Conservation (phyloP, 2,113 vertebrate species). For the Phrynosoma blainvillii region DNA sequence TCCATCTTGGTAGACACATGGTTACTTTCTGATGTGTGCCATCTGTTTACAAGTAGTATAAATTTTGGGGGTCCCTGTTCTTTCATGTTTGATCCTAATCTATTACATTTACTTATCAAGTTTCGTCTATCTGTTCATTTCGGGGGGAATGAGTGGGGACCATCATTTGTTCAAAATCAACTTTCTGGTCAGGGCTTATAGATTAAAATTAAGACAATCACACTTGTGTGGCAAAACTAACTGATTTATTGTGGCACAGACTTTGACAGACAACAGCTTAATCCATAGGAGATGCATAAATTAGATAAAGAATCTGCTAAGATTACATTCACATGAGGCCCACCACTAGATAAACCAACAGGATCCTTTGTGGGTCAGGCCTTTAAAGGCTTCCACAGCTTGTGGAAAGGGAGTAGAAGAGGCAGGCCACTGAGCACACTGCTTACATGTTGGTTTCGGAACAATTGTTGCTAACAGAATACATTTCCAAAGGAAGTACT, state of each 20-base stretch:
- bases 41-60: neutral
- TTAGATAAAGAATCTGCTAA: neutral
- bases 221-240: neutral
- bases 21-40: neutral
- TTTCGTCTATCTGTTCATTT: neutral
- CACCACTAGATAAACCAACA: neutral
- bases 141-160: too few relatives aligned
- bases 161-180: neutral
- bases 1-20: neutral
- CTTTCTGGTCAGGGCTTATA: neutral
- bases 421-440: neutral
- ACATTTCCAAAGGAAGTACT: neutral
- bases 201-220: neutral
- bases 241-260: constrained; percentile 9
- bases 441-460: neutral
- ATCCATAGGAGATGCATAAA: neutral
- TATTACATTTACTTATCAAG: neutral
- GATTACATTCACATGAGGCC: neutral
- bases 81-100: neutral
- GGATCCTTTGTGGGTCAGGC: neutral
- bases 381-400: neutral
- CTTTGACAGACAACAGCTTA: neutral
- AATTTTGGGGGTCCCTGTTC: neutral
- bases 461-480: neutral
- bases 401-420: neutral